Evolutionary conservation across 2,888 invertebrate species (phyloP).

Genomic region (Adelognathus sp.): DNA sequence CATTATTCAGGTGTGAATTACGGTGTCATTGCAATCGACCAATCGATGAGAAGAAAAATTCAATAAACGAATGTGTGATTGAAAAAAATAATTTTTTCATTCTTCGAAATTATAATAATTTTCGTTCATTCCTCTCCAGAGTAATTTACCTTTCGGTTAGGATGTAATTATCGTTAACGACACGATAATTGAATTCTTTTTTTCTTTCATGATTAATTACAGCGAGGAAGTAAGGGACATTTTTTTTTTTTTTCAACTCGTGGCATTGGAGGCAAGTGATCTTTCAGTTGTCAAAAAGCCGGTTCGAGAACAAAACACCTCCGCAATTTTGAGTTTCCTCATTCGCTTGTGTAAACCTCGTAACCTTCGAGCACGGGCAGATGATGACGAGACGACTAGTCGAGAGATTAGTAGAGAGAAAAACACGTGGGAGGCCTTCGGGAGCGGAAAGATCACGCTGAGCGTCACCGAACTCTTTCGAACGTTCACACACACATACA

Average conservation of each 20-base stretch:
- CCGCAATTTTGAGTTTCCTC: slow-evolving; percentile 28
- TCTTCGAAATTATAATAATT: background rate
- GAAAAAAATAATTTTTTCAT: background rate
- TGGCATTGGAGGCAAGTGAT: background rate
- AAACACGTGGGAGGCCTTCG: slow-evolving; percentile 48
- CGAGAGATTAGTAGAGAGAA: slow-evolving; percentile 7
- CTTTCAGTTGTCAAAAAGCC: background rate
- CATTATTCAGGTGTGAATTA: too few species aligned
- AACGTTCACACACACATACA: background rate
- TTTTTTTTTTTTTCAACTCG: too few species aligned
- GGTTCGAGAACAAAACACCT: background rate
- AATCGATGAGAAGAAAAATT: too few species aligned
- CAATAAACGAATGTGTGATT: too few species aligned
- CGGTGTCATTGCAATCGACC: too few species aligned
- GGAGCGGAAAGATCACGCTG: slow-evolving; percentile 1
- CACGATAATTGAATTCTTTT: background rate
- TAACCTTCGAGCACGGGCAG: slow-evolving; percentile 28
- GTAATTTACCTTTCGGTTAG: background rate
- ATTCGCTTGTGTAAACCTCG: background rate
- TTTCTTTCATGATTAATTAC: background rate
- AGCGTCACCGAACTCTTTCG: slow-evolving; percentile 23
- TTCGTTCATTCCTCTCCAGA: background rate
- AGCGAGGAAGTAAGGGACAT: too few species aligned
- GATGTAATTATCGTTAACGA: background rate
- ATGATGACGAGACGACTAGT: slow-evolving; percentile 20